phyloP scores from a whole-genome alignment of 1,140 invertebrate species.

The Heliconius hewitsoni region DNA sequence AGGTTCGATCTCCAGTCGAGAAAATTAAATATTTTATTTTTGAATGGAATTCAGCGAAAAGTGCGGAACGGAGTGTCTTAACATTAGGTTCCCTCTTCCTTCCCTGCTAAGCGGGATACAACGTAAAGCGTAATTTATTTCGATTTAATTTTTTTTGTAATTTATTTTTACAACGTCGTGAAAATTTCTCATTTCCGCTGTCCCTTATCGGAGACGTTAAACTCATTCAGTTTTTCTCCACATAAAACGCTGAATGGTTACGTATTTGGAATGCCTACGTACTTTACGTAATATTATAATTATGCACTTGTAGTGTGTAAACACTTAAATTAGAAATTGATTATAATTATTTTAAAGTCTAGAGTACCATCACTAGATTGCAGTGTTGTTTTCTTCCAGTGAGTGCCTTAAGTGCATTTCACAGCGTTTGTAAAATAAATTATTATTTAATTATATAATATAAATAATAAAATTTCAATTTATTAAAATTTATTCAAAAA shows the following conservation, averaged over 20 bases:
- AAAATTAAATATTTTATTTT: no score
- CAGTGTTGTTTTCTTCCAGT: not conserved
- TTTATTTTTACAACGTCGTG: constrained; percentile 32
- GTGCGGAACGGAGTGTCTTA: no score
- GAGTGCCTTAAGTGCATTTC: not conserved
- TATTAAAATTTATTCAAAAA: not conserved
- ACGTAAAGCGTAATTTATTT: no score
- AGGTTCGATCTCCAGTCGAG: no score
- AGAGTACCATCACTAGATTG: constrained; percentile 32
- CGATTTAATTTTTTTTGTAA: no score
- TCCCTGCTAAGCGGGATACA: no score
- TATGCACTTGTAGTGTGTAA: constrained; percentile 35
- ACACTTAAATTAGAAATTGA: constrained; percentile 40
- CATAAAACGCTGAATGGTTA: constrained; percentile 6
- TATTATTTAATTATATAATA: constrained; percentile 1
- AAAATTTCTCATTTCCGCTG: constrained; percentile 43
- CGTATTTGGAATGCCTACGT: constrained; percentile 14
- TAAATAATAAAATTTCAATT: not conserved
- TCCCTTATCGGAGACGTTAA: constrained; percentile 39
- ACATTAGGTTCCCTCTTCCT: no score
- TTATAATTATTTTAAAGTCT: constrained; percentile 33
- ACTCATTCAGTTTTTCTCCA: constrained; percentile 24
- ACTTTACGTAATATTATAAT: constrained; percentile 1
- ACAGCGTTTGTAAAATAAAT: not conserved
- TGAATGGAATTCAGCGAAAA: no score